These are phyloP conservation scores for Troides oblongomaculatus DNA, from an alignment of 2,888 invertebrate species.

Conservation along the genomic window DNA sequence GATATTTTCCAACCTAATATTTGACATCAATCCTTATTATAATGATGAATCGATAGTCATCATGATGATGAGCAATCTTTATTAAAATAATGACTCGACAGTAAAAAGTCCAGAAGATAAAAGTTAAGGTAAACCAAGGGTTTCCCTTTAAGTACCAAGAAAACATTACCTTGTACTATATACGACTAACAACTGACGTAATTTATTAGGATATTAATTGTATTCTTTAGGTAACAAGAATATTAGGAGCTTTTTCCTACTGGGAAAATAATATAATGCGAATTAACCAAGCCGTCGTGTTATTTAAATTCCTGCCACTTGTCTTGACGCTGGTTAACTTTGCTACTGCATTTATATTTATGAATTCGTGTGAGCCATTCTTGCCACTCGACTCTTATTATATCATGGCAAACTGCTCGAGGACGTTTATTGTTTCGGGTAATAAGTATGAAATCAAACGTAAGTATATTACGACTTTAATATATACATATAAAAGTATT, in stretches of 20 bases:
- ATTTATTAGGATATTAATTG: no score
- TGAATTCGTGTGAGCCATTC: conserved; percentile 52
- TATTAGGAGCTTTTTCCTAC: conserved; percentile 62
- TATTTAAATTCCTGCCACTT: conserved; percentile 65
- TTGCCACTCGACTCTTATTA: conserved; percentile 32
- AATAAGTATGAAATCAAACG: conserved; percentile 43
- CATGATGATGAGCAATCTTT: no score
- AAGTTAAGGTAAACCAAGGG: no score
- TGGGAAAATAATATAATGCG: conserved; percentile 69
- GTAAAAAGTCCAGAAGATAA: no score
- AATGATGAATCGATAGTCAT: no score
- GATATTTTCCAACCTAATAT: no score
- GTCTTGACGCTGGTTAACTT: conserved; percentile 63
- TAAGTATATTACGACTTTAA: conserved; percentile 38
- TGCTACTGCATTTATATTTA: conserved; percentile 60
- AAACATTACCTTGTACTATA: no score
- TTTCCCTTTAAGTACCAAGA: no score
- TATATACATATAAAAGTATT: no score
- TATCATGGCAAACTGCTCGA: conserved; percentile 57
- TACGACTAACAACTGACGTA: no score
- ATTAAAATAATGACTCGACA: no score
- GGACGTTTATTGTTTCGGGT: conserved; percentile 42
- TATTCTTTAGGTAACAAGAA: conserved; percentile 55
- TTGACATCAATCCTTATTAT: no score
- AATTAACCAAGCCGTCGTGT: conserved; percentile 56